A percentile compares a stretch with the other conserved stretches of the same genome.
These are phyloP conservation scores for Neopipo cinnamomea DNA, from an alignment of 2,113 vertebrate species.

Conservation along the genomic window DNA sequence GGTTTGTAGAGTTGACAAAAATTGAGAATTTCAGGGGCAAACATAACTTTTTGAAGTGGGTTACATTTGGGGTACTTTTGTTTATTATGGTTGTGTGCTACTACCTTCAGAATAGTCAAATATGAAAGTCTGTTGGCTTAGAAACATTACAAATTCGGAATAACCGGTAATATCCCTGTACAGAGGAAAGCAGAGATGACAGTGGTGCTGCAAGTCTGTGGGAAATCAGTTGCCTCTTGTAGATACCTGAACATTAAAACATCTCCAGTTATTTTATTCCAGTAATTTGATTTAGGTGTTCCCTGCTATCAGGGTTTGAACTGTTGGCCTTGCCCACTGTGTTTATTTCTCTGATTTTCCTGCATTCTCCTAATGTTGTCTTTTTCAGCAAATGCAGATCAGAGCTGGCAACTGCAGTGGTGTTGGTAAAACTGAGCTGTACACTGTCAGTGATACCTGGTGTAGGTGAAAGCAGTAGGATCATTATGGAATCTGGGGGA, in stretches of 20 bases:
- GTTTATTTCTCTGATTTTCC: neutral
- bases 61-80: neutral
- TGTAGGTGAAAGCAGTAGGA: neutral
- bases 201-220: neutral
- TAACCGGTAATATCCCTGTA: neutral
- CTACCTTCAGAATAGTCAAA: neutral
- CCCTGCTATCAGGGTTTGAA: neutral
- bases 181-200: neutral
- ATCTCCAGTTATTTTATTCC: neutral
- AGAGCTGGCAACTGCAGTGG: too few relatives aligned
- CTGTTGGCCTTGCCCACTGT: neutral
- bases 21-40: neutral
- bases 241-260: neutral
- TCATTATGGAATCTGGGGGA: neutral
- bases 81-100: neutral
- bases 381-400: too few relatives aligned
- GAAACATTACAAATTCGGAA: neutral
- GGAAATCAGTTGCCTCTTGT: neutral
- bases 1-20: neutral
- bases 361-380: neutral
- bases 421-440: too few relatives aligned
- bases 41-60: neutral
- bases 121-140: neutral
- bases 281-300: neutral
- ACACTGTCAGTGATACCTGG: too few relatives aligned